Evolutionary conservation across 2,888 invertebrate species (phyloP).

Genomic region (Onthophagus sagittarius): DNA sequence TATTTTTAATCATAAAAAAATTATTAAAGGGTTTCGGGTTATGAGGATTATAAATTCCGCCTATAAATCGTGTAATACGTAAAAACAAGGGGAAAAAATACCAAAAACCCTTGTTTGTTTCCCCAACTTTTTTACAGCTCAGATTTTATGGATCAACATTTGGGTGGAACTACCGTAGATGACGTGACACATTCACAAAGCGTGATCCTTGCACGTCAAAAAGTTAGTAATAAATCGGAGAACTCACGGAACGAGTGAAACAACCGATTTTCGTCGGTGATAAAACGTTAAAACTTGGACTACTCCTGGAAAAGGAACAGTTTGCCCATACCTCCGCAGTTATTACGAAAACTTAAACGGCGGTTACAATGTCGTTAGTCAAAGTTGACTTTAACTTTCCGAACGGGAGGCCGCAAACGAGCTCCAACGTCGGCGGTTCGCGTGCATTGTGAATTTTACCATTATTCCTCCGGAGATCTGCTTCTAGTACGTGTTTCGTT

Average conservation of each 20-base stretch:
- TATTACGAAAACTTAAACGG: background rate
- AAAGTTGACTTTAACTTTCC: background rate
- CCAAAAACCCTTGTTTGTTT: background rate
- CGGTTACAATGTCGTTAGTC: background rate
- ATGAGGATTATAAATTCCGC: background rate
- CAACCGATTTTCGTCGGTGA: background rate
- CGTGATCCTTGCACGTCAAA: background rate
- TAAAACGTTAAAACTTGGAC: background rate
- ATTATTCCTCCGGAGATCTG: background rate
- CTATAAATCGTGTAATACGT: background rate
- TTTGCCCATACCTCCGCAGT: background rate
- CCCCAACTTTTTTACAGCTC: background rate
- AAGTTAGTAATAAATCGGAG: background rate
- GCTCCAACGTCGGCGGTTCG: background rate
- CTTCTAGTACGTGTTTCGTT: background rate
- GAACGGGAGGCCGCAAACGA: background rate
- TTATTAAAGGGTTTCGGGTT: background rate
- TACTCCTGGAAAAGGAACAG: background rate
- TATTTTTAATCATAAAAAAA: background rate
- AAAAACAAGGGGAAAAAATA: background rate
- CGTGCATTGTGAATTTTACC: background rate
- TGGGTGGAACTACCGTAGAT: background rate
- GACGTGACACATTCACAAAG: background rate
- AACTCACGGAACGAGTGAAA: background rate
- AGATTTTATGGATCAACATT: background rate